Conservation (phyloP, 1,140 invertebrate genomes). For the Adelges cooleyi region DNA sequence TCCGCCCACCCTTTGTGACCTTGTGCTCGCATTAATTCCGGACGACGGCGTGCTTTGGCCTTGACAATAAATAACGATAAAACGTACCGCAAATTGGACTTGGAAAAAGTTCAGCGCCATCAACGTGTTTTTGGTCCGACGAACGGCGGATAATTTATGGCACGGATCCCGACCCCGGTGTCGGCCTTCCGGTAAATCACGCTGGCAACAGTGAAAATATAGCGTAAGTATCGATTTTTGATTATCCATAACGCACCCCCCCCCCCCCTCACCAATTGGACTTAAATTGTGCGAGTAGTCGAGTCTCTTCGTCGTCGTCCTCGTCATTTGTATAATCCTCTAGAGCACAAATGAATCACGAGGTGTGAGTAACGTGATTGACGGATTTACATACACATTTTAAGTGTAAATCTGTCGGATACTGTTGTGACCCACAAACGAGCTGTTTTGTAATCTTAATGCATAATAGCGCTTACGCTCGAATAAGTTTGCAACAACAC, state of each 20-base stretch:
- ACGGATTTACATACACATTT: no score
- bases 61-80: constrained; percentile 23
- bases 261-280: no score
- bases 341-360: no score
- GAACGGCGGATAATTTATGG: constrained; percentile 11
- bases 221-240: constrained; percentile 18
- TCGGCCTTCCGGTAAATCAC: constrained; percentile 9
- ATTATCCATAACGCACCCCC: background rate
- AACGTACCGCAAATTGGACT: constrained; percentile 14
- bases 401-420: no score
- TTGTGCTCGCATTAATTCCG: constrained; percentile 11
- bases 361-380: no score
- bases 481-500: no score
- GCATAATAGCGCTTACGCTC: no score
- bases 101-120: constrained; percentile 19
- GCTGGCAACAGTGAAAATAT: background rate
- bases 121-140: constrained; percentile 14
- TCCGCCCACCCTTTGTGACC: background rate
- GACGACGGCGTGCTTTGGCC: background rate
- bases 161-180: background rate
- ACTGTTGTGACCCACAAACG: no score
- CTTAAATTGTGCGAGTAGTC: no score
- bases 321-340: no score
- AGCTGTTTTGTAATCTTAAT: no score
- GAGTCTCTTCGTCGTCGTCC: background rate